Base-by-base conservation (phyloP, 2,797 vertebrate genomes). In the Denticeps clupeoides region DNA sequence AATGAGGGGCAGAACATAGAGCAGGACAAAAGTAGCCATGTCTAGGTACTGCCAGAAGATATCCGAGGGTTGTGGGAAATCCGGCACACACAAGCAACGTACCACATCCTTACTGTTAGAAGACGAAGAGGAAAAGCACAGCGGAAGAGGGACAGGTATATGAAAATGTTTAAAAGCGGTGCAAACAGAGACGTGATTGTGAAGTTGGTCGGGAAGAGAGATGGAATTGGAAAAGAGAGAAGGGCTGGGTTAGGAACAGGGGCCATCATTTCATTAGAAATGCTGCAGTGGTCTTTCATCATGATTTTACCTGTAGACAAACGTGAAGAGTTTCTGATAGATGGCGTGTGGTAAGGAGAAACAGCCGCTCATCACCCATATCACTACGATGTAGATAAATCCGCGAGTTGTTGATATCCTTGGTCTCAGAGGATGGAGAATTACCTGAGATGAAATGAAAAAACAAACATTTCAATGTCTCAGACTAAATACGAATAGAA, bases 281-380 rank as follows among this genome's bases (percentile, higher is more conserved):
- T n/a, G n/a, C n/a, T n/a, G n/a, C n/a, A n/a, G n/a, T n/a, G n/a
- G n/a, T n/a, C n/a, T n/a, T n/a, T n/a, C n/a, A n/a, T n/a, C n/a
- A 10, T 16, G 5, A 18, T 24, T 60, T 67, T 63, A 95, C 93
- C 90, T 94, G 84, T 96, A 94, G 38, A 87, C 72, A 59, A 94
- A 91, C 9, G 77, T 92, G 53, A 94, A 85, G 33, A 93, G 84
- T 56, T 93, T 94, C 73, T 96, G 93, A 70, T 88, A 94, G 77
- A 97, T 87, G 10, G 90, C 90, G 10, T 96, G 93, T 4, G 93
- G 92, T 9, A 97, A 83, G 4, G 92, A 97, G 67, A 96, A 97
- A 65, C 87, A 88, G 3, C 79, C 77, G n/a, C 87, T 90, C 93
- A 93, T 86, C 43, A 89, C 74, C 93, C 93, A 97, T 63, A 97